Base-by-base conservation (phyloP, 2,888 invertebrate genomes). In the Aphidoletes aphidimyza region DNA sequence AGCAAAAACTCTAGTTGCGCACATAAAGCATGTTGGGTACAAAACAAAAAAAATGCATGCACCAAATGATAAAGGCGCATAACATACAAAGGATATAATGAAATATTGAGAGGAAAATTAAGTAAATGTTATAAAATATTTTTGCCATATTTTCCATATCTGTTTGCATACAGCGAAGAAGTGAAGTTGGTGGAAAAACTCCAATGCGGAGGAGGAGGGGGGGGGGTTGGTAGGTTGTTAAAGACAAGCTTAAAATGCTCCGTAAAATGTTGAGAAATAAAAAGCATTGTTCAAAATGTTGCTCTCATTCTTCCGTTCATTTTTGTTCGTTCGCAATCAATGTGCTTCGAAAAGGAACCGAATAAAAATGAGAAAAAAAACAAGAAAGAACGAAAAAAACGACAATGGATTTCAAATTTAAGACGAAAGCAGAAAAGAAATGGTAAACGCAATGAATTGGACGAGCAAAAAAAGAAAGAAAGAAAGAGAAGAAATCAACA, bases 261-360 rank as follows among this genome's bases (percentile, higher is more conserved):
- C n/a, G n/a, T n/a, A n/a, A n/a, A n/a, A n/a, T n/a, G n/a, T n/a
- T n/a, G n/a, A n/a, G n/a, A 22, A 54, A 54, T 54, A 54, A 54
- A 22, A 54, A n/a, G 22, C 54, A 54, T 54, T 54, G 54, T 54
- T 54, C 54, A 54, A 54, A 22, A 11, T 54, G 22, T 54, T 54
- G 22, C 17, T 2, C 3, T 26, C 26, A 26, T n/a, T 54, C 54
- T 54, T 54, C 3, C 17, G 3, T n/a, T 26, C 26, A 26, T n/a
- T 54, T 22, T 47, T 14, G 19, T 47, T 14, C 3, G 3, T 26
- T n/a, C 22, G 11, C 11, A 54, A 54, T 22, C 54, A 54, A 54
- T 54, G 54, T 54, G 17, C 5, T 30, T 11, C 22, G 26, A 5
- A 26, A 54, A 47, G 11, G 11, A 39, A 39, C 39, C 54, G 19